phyloP scores from a whole-genome alignment of 1,140 invertebrate genomes.

The Mizuhopecten yessoensis region DNA sequence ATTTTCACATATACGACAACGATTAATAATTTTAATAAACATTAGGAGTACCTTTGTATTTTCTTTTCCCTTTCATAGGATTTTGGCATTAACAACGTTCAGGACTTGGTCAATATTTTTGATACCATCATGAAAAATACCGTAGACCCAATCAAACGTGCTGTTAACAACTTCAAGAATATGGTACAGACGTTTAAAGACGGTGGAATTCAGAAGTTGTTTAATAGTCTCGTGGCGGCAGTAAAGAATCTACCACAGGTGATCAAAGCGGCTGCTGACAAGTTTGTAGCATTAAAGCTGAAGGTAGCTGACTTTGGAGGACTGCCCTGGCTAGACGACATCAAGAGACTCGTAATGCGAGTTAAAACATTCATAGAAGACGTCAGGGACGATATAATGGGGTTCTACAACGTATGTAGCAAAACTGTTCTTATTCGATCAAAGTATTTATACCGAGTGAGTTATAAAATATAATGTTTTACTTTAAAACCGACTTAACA shows the following conservation, averaged over 20 bases:
- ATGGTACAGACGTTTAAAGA: conserved; percentile 50
- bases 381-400: conserved; percentile 54
- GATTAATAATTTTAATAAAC: too few species aligned
- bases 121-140: conserved; percentile 52
- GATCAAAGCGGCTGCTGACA: conserved; percentile 48
- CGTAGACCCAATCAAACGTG: conserved; percentile 55
- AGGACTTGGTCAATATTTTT: conserved; percentile 54
- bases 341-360: conserved; percentile 50
- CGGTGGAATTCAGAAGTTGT: conserved; percentile 40
- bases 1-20: too few species aligned
- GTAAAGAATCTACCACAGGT: conserved; percentile 51
- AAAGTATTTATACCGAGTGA: too few species aligned
- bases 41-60: too few species aligned
- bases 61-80: conserved; percentile 45
- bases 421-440: too few species aligned
- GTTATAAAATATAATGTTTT: too few species aligned
- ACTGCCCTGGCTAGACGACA: conserved; percentile 41
- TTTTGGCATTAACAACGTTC: conserved; percentile 56
- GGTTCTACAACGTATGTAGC: conserved; percentile 61
- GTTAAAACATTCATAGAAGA: conserved; percentile 56
- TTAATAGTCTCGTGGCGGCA: conserved; percentile 41
- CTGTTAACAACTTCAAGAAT: conserved; percentile 49
- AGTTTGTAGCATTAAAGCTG: background rate
- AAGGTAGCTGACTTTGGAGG: conserved; percentile 51
- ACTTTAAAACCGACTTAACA: too few species aligned